Conservation (phyloP, 2,888 invertebrate species). For the Sphaerophoria rueppellii region DNA sequence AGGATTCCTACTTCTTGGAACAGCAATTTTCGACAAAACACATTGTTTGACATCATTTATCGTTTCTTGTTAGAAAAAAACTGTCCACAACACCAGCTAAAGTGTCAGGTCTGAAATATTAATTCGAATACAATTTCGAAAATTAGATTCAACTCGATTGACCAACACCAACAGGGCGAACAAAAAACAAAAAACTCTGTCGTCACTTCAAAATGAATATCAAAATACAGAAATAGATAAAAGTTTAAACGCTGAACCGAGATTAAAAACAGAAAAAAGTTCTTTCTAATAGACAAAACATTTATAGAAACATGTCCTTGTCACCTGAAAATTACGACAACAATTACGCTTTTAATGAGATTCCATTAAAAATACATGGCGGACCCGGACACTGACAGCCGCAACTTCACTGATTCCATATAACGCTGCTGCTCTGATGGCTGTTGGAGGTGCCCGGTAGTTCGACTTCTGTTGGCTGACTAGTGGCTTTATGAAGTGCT, state of each 20-base stretch:
- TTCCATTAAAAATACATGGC: slow-evolving; percentile 64
- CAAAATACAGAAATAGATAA: slow-evolving; percentile 14
- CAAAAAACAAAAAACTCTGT: background rate
- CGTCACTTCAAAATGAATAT: slow-evolving; percentile 16
- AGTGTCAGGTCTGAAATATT: slow-evolving; percentile 43
- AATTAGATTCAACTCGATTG: slow-evolving; percentile 2
- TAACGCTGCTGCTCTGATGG: background rate
- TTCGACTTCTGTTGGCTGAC: slow-evolving; percentile 15
- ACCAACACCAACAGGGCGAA: background rate
- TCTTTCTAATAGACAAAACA: slow-evolving; percentile 41
- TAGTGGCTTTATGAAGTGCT: background rate
- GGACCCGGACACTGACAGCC: background rate
- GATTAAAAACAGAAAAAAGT: slow-evolving; percentile 35
- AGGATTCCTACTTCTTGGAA: background rate
- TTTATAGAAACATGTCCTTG: slow-evolving; percentile 67
- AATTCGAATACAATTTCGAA: slow-evolving; percentile 28
- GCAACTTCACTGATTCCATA: background rate
- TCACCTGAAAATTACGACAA: slow-evolving; percentile 71
- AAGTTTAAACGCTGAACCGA: slow-evolving; percentile 33
- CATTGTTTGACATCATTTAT: no score
- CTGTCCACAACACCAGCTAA: slow-evolving; percentile 5
- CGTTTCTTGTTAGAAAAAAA: no score
- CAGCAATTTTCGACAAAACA: background rate
- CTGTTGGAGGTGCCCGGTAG: slow-evolving; percentile 12
- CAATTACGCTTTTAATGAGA: slow-evolving; percentile 68